Conservation (phyloP, 1,140 invertebrate genomes). For the Brachionus koreanus region DNA sequence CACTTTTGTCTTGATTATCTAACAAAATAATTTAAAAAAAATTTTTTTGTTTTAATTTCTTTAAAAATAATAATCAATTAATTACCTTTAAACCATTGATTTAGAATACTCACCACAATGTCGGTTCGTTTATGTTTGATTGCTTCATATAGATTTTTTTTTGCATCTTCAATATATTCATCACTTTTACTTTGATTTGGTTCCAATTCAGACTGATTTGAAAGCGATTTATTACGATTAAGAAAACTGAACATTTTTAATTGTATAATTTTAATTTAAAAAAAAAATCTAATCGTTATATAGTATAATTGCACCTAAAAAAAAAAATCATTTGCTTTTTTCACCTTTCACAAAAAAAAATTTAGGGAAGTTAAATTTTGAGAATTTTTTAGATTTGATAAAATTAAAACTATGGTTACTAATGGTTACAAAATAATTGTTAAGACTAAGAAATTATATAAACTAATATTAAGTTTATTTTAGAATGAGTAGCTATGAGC, state of each 20-base stretch:
- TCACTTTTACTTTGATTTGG: background rate
- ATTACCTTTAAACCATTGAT: slow-evolving; percentile 43
- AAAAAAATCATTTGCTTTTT: background rate
- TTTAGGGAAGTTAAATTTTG: background rate
- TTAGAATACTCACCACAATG: slow-evolving; percentile 18
- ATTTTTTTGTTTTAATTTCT: slow-evolving; percentile 8
- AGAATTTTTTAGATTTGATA: background rate
- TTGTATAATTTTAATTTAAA: background rate
- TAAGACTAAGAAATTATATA: background rate
- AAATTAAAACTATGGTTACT: background rate
- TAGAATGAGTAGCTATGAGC: slow-evolving; percentile 23
- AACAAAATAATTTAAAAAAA: background rate
- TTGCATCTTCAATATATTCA: slow-evolving; percentile 1
- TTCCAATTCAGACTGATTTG: background rate
- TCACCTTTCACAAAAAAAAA: background rate
- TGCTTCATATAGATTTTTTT: slow-evolving; percentile 28
- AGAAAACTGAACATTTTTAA: slow-evolving; percentile 39
- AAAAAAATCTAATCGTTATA: background rate
- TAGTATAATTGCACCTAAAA: background rate
- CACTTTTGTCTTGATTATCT: background rate
- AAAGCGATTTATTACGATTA: slow-evolving; percentile 30
- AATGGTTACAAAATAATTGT: background rate
- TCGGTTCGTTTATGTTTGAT: slow-evolving; percentile 3
- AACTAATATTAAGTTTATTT: background rate
- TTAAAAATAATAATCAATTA: background rate